Base-by-base conservation (phyloP, 2,797 vertebrate genomes). In the Lepilemur ruficaudatus region DNA sequence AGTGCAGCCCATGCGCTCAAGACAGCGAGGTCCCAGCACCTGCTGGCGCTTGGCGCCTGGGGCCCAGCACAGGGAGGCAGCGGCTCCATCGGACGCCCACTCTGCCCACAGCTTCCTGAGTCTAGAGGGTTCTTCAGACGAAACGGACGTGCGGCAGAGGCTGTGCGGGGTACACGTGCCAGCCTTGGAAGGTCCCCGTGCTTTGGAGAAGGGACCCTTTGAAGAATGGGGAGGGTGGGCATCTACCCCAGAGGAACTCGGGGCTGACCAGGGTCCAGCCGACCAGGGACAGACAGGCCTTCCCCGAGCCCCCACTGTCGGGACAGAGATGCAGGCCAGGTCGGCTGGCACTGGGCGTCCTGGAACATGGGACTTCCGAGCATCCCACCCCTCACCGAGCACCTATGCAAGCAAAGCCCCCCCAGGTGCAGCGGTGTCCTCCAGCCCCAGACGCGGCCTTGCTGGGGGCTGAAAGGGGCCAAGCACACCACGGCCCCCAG, bases 141-240 rank as follows among this genome's bases (percentile, higher is more conserved):
- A 41, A 46, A 61, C 52, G 20, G 52, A 43, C 11, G 2, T 20
- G 10, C 12, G 15, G 9, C 2, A 13, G 79, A 28, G 72, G 55
- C 30, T 30, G 7, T 0, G 1, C 28, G 0, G 13, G 17, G 10
- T 10, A 18, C 28, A 25, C 0, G 2, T 18, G 28, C n/a, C 4
- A 6, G 63, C n/a, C 81, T 52, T 35, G 55, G 32, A 55, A 79
- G 18, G 23, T 48, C 32, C n/a, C n/a, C 25, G 52, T 17, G 43
- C 61, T 35, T 46, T 81, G 59, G 38, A 38, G 25, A 91, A 57
- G 46, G 30, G 38, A 46, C 57, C 57, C 30, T 18, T 46, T 35
- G 41, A 35, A 43, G 63, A 63, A 23, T 11, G 9, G 55, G 46
- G 59, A 69, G n/a, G n/a, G n/a, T 20, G n/a, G 18, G 32, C 9